phyloP scores from a whole-genome alignment of 2,888 invertebrate species.

The Drosophila prolongata region DNA sequence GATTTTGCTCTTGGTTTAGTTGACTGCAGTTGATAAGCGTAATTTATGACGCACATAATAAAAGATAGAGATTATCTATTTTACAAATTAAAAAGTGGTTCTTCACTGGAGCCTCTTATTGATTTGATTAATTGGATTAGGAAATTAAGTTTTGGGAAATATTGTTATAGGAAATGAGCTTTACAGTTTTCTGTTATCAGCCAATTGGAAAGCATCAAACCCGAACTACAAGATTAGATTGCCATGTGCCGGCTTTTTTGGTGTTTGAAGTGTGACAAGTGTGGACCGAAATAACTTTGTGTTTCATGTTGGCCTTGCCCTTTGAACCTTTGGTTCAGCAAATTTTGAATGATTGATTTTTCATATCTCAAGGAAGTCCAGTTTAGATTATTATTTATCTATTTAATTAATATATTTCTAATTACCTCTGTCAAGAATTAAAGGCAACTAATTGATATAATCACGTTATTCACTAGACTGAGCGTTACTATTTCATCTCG shows the following conservation, averaged over 20 bases:
- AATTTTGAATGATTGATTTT: no score
- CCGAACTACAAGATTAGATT: constrained; percentile 58
- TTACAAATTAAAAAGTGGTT: neutral
- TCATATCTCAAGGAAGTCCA: no score
- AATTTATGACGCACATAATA: constrained; percentile 20
- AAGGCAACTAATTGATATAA: neutral
- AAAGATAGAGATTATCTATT: constrained; percentile 4
- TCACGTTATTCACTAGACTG: neutral
- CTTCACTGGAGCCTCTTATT: neutral
- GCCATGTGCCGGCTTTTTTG: constrained; percentile 19
- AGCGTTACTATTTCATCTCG: neutral
- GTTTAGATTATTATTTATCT: no score
- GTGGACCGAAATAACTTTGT: constrained; percentile 52
- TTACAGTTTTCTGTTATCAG: constrained; percentile 16
- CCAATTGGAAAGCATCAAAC: constrained; percentile 28
- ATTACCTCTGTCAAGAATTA: no score
- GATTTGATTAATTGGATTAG: constrained; percentile 40
- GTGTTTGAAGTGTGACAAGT: constrained; percentile 16
- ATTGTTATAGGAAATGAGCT: constrained; percentile 10
- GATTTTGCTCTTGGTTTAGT: no score
- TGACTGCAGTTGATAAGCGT: constrained; percentile 17
- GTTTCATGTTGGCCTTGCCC: constrained; percentile 52
- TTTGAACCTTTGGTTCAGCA: constrained; percentile 46
- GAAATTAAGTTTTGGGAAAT: constrained; percentile 33
- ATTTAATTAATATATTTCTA: neutral